Evolutionary conservation across 2,113 vertebrate genomes (phyloP), one percentile per base, ranked within the genome.

Genomic region (Merops nubicus): DNA sequence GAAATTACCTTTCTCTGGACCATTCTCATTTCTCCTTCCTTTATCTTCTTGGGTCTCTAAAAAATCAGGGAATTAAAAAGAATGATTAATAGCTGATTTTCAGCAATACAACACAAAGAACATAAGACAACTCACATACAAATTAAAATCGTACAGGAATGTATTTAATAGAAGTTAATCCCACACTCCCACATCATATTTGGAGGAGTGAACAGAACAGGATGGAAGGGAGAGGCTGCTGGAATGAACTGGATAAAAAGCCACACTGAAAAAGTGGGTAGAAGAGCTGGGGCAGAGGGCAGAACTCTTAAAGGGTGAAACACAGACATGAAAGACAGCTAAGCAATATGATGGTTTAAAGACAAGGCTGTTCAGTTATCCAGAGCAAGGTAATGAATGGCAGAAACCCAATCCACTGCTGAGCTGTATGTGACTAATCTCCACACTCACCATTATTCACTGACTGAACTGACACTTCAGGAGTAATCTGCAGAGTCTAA

Each of bases 1-100:
- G 28, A 74, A 57, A 91, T 91, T 95, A 97, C 98, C 99, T 96
- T 98, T 99, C 22, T 99, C 98, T 75, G 98, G 98, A 22, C 90
- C 20, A 4, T 98, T 98, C 40, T 97, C 98, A n/a, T 85, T 96
- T 64, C 85, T 90, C 43, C 88, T 97, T 83, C 95, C 97, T 87
- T 95, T 97, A 38, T 98, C 95, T 74, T 97, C 98, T 40, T 97
- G 98, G 9, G 97, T 96, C 95, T 98, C 99, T 99, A 91, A 85
- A 95, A 69, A 67, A 56, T 53, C 6, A 74, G 1, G 9, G 33
- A 92, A 87, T 95, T 85, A 84, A 59, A 19, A 80, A 59, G 91
- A 91, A 89, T 26, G 53, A 84, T 88, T 34, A 96, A 48, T 42
- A 91, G 54, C 68, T 48, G 38, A 36, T 89, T 88, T 63, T 70